Percentiles rank a stretch among this genome's conserved stretches.
Evolutionary conservation across 2,113 vertebrate species (phyloP).

Genomic region (Calidris pugnax): DNA sequence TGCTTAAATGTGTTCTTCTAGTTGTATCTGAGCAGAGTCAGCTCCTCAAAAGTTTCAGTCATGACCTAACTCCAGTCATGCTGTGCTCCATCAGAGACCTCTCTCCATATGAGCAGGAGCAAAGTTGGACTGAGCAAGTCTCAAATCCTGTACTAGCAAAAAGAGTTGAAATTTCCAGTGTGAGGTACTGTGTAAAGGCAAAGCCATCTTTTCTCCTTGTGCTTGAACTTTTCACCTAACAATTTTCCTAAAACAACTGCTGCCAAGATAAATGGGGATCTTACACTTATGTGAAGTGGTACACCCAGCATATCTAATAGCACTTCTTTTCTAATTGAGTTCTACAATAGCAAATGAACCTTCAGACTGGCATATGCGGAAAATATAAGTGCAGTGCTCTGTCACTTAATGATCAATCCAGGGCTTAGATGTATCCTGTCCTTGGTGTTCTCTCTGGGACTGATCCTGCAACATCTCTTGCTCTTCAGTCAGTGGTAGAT

Average conservation of each 20-base stretch:
- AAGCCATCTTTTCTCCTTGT: not conserved
- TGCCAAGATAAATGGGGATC: not conserved
- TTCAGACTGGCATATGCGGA: not conserved
- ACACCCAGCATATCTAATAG: not conserved
- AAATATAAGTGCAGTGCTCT: not conserved
- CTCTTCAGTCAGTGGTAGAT: not conserved
- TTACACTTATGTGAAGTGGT: not conserved
- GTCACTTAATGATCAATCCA: not conserved
- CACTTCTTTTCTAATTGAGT: not conserved
- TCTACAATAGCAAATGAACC: not conserved
- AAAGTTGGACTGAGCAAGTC: not conserved
- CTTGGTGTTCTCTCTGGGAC: not conserved
- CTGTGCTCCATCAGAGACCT: not conserved
- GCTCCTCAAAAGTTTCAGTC: not conserved
- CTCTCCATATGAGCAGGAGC: not conserved
- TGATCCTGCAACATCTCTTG: not conserved
- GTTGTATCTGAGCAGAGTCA: not conserved
- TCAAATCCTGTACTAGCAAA: not conserved
- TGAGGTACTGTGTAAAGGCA: not conserved
- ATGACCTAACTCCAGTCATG: fast-evolving
- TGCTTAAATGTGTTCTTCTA: not conserved
- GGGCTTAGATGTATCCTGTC: not conserved
- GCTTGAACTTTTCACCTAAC: not conserved
- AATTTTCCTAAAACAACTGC: not conserved
- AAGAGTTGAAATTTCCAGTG: not conserved